These are phyloP conservation scores for Mya arenaria DNA, from an alignment of 1,140 invertebrate species.

Conservation along the genomic window DNA sequence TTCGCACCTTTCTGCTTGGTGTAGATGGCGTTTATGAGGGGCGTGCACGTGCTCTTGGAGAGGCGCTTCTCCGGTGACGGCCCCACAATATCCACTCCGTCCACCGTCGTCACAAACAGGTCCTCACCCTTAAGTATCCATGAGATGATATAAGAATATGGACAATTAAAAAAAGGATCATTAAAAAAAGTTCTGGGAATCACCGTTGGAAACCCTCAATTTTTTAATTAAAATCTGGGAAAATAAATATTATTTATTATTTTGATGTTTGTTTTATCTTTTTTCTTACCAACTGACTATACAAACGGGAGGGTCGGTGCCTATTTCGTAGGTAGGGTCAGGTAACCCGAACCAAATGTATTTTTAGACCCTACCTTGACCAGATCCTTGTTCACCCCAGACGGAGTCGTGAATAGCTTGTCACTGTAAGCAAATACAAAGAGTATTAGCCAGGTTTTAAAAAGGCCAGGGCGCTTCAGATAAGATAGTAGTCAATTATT, in stretches of 20 bases:
- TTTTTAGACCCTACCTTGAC: no score
- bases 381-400: conserved; percentile 97
- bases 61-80: conserved; percentile 89
- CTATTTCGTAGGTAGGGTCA: no score
- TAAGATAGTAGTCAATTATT: no score
- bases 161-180: neutral
- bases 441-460: neutral
- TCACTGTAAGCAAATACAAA: conserved; percentile 83
- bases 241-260: no score
- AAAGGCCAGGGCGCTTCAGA: neutral
- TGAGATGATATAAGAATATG: neutral
- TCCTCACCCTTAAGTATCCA: conserved; percentile 88
- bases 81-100: conserved; percentile 88
- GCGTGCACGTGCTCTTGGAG: conserved; percentile 96
- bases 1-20: conserved; percentile 80
- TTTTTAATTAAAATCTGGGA: neutral
- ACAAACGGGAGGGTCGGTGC: no score
- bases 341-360: no score
- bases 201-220: neutral
- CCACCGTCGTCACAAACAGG: conserved; percentile 93
- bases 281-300: no score
- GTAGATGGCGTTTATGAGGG: conserved; percentile 96
- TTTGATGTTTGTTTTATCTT: no score
- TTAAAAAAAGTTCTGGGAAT: neutral
- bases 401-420: conserved; percentile 96